Conservation (phyloP, 2,113 vertebrate genomes). For the Andinoacara biseriatus region DNA sequence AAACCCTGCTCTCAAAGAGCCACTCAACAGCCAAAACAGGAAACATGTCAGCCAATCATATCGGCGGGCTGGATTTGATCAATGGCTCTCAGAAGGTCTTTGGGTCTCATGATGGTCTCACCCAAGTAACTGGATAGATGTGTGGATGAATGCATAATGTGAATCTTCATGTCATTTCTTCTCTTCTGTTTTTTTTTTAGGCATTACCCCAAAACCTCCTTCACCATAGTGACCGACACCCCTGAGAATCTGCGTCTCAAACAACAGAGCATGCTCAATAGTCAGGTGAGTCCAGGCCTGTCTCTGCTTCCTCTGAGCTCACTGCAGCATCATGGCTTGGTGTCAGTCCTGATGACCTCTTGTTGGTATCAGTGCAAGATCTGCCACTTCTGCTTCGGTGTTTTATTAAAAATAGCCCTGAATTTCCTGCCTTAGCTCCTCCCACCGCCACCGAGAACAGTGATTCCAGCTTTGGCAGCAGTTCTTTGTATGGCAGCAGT, state of each 20-base stretch:
- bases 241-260: conserved; percentile 96
- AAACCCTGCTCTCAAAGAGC: not conserved
- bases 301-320: conserved; percentile 17
- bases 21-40: too few species aligned
- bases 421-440: not conserved
- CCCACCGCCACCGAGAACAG: not conserved
- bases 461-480: not conserved
- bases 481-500: not conserved
- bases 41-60: not conserved
- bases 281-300: conserved; percentile 82
- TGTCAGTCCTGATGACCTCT: not conserved
- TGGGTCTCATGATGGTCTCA: not conserved
- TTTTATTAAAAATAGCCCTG: not conserved
- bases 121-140: not conserved
- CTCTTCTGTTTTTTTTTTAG: conserved; percentile 64
- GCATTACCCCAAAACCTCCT: conserved; percentile 96
- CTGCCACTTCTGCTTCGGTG: not conserved
- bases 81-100: not conserved
- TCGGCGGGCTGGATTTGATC: not conserved
- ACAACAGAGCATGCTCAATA: conserved; percentile 95
- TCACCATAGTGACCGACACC: conserved; percentile 95
- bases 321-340: not conserved
- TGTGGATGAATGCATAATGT: not conserved
- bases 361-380: not conserved
- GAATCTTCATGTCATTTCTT: not conserved